Conservation (phyloP, 2,888 invertebrate genomes). For the Horisme vitalbata region DNA sequence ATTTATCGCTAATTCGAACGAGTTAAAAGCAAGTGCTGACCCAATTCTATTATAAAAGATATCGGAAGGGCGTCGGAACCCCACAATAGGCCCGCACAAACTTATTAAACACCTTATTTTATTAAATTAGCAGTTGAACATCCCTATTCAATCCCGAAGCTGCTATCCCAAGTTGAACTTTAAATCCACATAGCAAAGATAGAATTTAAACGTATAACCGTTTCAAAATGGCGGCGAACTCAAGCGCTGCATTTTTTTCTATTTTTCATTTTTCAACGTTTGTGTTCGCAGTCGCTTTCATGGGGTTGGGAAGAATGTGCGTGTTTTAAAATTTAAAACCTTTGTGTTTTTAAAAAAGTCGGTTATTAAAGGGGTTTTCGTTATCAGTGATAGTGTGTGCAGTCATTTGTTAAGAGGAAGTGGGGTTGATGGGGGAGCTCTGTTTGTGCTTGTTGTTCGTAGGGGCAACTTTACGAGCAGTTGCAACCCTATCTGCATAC, state of each 20-base stretch:
- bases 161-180: slow-evolving; percentile 29
- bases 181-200: slow-evolving; percentile 29
- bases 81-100: slow-evolving; percentile 32
- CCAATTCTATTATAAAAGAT: slow-evolving; percentile 27
- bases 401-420: slow-evolving; percentile 37
- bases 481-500: neutral
- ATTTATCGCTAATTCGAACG: slow-evolving; percentile 7
- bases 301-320: slow-evolving; percentile 51
- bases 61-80: slow-evolving; percentile 26
- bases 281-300: slow-evolving; percentile 51
- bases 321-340: slow-evolving; percentile 22
- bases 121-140: slow-evolving; percentile 34
- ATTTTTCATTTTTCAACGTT: slow-evolving; percentile 68
- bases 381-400: slow-evolving; percentile 27
- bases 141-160: slow-evolving; percentile 24
- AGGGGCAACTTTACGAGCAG: neutral
- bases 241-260: slow-evolving; percentile 60
- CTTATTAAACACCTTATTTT: slow-evolving; percentile 31
- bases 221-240: slow-evolving; percentile 61
- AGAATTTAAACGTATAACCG: slow-evolving; percentile 42
- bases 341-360: slow-evolving; percentile 18
- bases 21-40: slow-evolving; percentile 21
- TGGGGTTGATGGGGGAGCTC: slow-evolving; percentile 15
- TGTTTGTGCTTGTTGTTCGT: slow-evolving; percentile 4
- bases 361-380: slow-evolving; percentile 14